Evolutionary conservation across 2,888 invertebrate species (phyloP), one percentile per base, ranked within the genome.

Genomic region (Athalia rosae): DNA sequence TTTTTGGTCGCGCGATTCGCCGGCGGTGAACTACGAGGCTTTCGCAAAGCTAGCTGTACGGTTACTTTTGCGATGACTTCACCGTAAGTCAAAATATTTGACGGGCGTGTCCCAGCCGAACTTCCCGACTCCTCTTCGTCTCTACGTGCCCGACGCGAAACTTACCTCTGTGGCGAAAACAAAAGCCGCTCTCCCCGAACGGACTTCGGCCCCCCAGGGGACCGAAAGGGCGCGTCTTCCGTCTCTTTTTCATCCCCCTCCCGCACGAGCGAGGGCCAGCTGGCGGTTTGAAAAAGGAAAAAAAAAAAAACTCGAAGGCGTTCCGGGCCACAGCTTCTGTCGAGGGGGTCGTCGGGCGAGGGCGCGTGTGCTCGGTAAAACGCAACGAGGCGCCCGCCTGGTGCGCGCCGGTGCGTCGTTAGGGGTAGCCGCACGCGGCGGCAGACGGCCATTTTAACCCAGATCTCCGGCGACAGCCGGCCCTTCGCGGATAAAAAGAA

Each of bases 361-460:
- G 43, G 61, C 11, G 28, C 28, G 53, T 56, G 48, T 48, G n/a
- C 58, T 50, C 58, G 15, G 45, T 41, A 41, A 6, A 53, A 53
- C n/a, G 7, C 28, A 41, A 66, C 43, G 41, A 64, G 64, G 47
- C 64, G 64, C 64, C 64, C 64, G 47, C 64, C 64, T 64, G 67
- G 67, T 53, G 28, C 28, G 67, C 9, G 50, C 67, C 67, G n/a
- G 28, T 28, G 67, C 13, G n/a, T 67, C 58, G 56, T 71, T 56
- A 71, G 58, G 71, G 71, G 71, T 71, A n/a, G 71, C 71, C 71
- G 45, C 71, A 71, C 71, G 71, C 71, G 71, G 71, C 71, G 71
- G 56, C 71, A 71, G 56, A 56, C 71, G 71, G 71, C 71, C 71
- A 71, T 71, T 43, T 71, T 58, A 71, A 71, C 71, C 71, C 45